Conservation (phyloP, 2,113 vertebrate species). For the Mesembrinibis cayennensis region DNA sequence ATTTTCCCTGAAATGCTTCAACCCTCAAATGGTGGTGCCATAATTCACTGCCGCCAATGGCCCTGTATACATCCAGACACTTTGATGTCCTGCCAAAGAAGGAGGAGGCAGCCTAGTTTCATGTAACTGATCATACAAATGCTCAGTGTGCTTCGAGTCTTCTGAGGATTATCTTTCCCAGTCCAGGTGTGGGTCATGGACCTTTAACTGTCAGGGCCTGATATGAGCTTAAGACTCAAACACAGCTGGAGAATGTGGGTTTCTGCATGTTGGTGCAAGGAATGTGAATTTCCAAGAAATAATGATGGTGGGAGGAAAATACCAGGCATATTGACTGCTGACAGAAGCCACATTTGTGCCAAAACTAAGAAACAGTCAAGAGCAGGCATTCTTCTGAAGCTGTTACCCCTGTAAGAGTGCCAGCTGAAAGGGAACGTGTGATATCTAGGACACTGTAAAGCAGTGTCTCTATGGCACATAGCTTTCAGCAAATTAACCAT, state of each 20-base stretch:
- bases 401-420: not conserved
- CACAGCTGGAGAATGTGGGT: conserved; percentile 24
- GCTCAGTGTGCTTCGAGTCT: not conserved
- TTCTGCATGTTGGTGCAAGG: conserved; percentile 27
- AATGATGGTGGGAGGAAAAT: conserved; percentile 31
- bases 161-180: not conserved
- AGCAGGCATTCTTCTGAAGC: not conserved
- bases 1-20: not conserved
- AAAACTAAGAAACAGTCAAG: conserved; percentile 4
- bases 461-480: not conserved
- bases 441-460: not conserved
- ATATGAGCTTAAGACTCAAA: not conserved
- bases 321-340: conserved; percentile 1
- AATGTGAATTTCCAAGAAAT: conserved; percentile 57
- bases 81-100: not conserved
- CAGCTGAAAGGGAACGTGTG: not conserved
- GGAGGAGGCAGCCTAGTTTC: not conserved
- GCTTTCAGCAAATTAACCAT: not conserved
- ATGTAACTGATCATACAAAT: not conserved
- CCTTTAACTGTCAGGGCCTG: not conserved
- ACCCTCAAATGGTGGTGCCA: not conserved
- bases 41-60: accelerated
- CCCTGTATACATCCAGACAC: not conserved
- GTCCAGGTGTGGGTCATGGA: not conserved
- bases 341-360: not conserved